Conservation (phyloP, 1,140 invertebrate genomes). For the Venturia canescens region DNA sequence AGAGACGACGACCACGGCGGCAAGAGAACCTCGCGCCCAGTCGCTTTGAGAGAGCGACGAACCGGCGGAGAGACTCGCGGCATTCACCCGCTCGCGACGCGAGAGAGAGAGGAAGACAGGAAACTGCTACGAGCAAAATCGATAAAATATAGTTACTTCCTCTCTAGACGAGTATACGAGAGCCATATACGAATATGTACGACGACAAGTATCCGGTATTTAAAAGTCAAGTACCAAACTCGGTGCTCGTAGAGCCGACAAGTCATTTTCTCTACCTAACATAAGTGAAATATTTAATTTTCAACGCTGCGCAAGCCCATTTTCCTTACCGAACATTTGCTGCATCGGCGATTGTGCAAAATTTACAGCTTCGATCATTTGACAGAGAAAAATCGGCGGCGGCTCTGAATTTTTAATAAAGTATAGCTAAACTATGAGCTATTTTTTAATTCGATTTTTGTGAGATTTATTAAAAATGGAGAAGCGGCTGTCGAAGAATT, state of each 20-base stretch:
- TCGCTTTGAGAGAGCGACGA: slow-evolving; percentile 45
- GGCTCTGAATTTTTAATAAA: too few species aligned
- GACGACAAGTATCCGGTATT: slow-evolving; percentile 51
- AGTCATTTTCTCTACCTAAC: neutral
- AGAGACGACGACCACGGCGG: neutral
- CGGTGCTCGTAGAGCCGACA: slow-evolving; percentile 32
- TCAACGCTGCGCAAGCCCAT: too few species aligned
- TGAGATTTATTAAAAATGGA: too few species aligned
- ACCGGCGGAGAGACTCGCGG: slow-evolving; percentile 49
- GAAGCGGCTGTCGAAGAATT: too few species aligned
- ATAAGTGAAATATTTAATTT: neutral
- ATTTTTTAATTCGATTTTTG: too few species aligned
- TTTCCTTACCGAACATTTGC: too few species aligned
- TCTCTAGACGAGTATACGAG: neutral
- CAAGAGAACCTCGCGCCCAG: slow-evolving; percentile 24
- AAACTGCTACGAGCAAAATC: slow-evolving; percentile 23
- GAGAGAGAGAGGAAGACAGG: slow-evolving; percentile 6
- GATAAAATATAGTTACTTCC: slow-evolving; percentile 24
- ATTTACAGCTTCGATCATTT: too few species aligned
- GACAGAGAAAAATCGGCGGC: too few species aligned
- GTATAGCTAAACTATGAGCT: too few species aligned
- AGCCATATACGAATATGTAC: neutral
- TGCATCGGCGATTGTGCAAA: too few species aligned
- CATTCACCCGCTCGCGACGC: slow-evolving; percentile 43
- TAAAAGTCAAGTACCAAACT: slow-evolving; percentile 31